Conservation (phyloP, 1,140 invertebrate species). For the Sarcophaga peregrina region DNA sequence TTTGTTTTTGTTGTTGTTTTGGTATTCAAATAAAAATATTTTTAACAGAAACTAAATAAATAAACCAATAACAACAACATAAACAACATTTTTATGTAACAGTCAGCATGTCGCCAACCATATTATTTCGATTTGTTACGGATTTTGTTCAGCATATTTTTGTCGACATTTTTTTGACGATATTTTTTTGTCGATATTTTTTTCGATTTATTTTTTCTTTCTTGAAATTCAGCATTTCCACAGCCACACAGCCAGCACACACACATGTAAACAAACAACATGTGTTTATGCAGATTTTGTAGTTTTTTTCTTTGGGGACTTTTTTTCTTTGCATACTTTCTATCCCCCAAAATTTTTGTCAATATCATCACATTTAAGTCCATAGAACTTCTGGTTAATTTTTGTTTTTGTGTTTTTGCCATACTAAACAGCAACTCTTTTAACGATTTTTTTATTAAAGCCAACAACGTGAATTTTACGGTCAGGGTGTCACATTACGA, state of each 20-base stretch:
- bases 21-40: background rate
- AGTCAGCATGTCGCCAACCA: conserved; percentile 36
- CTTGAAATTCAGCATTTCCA: background rate
- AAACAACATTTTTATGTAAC: conserved; percentile 25
- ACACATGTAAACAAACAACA: background rate
- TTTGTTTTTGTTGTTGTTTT: background rate
- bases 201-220: background rate
- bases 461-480: background rate
- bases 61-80: background rate
- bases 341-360: background rate
- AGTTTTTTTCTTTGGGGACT: background rate
- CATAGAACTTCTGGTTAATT: conserved; percentile 26
- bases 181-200: background rate
- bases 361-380: conserved; percentile 30
- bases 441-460: background rate
- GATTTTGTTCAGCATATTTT: too few species aligned
- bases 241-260: background rate
- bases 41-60: conserved; percentile 18
- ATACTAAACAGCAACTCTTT: background rate
- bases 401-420: background rate
- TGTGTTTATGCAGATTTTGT: conserved; percentile 28
- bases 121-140: background rate
- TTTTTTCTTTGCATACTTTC: background rate
- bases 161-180: too few species aligned
- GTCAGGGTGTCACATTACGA: conserved; percentile 34